Percentiles rank a stretch among this genome's conserved stretches.
These are phyloP conservation scores for Entomobrya multifasciata DNA, from an alignment of 2,888 invertebrate genomes.

Conservation along the genomic window DNA sequence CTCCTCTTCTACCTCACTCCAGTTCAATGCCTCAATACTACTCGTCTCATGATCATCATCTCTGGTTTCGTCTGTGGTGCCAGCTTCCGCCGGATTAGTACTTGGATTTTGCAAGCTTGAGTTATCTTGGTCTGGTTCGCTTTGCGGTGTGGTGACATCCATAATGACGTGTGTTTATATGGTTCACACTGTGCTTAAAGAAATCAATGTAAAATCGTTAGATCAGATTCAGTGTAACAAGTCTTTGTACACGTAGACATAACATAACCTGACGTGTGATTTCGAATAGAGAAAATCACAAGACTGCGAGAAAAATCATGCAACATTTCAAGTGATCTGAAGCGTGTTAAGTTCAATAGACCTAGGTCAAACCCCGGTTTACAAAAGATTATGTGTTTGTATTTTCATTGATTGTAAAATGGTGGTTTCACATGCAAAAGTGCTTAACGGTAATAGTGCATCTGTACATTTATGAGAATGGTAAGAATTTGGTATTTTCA, in stretches of 20 bases:
- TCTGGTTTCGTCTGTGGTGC: constrained; percentile 65
- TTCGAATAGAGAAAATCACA: neutral
- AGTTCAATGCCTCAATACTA: constrained; percentile 78
- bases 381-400: too few relatives aligned
- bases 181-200: neutral
- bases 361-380: too few relatives aligned
- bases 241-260: constrained; percentile 31
- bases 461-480: too few relatives aligned
- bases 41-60: constrained; percentile 77
- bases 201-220: neutral
- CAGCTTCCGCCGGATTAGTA: constrained; percentile 72
- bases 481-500: too few relatives aligned
- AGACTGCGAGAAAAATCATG: neutral
- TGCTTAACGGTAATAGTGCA: too few relatives aligned
- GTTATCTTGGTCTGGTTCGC: constrained; percentile 67
- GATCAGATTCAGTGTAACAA: neutral
- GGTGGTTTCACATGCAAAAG: too few relatives aligned
- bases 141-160: constrained; percentile 54
- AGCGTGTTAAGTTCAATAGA: too few relatives aligned
- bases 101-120: constrained; percentile 68
- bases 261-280: neutral
- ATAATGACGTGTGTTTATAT: constrained; percentile 33
- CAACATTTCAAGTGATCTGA: too few relatives aligned
- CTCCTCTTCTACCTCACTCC: constrained; percentile 79
- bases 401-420: too few relatives aligned